These are phyloP conservation scores for Steinernema khuongi DNA, from an alignment of 1,140 invertebrate genomes.

Conservation along the genomic window DNA sequence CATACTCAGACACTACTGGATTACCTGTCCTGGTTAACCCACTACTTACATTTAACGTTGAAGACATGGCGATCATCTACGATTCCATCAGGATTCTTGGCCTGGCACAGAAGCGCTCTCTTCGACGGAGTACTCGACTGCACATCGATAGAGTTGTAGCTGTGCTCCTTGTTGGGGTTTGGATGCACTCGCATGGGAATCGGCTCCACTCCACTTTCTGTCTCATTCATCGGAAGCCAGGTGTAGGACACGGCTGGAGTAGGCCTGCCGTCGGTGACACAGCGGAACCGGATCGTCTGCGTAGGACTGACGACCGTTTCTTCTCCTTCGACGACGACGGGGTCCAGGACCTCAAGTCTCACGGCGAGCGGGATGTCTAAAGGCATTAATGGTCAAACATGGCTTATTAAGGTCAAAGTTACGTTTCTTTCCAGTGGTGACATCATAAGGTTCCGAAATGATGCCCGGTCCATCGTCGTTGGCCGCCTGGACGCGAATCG, in stretches of 20 bases:
- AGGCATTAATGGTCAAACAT: slow-evolving; percentile 19
- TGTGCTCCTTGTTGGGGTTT: slow-evolving; percentile 41
- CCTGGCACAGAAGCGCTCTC: slow-evolving; percentile 51
- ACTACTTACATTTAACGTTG: slow-evolving; percentile 45
- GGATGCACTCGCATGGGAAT: slow-evolving; percentile 42
- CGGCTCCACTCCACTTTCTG: slow-evolving; percentile 51
- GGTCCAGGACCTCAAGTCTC: slow-evolving; percentile 46
- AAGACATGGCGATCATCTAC: slow-evolving; percentile 51
- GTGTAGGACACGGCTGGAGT: slow-evolving; percentile 53
- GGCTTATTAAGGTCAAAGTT: slow-evolving; percentile 18
- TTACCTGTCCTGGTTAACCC: too few relatives aligned
- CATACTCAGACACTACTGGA: too few relatives aligned
- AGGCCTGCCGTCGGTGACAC: slow-evolving; percentile 53
- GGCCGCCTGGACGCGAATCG: slow-evolving; percentile 50
- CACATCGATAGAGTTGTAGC: slow-evolving; percentile 47
- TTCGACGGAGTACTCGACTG: slow-evolving; percentile 45
- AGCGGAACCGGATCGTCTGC: slow-evolving; percentile 53
- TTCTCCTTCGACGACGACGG: slow-evolving; percentile 26
- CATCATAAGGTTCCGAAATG: slow-evolving; percentile 57
- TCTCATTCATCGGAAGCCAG: slow-evolving; percentile 53
- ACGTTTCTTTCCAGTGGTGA: slow-evolving; percentile 57
- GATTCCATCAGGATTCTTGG: slow-evolving; percentile 53
- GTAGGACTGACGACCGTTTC: slow-evolving; percentile 51
- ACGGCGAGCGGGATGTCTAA: slow-evolving; percentile 54
- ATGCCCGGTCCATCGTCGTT: slow-evolving; percentile 56